Base-by-base conservation (phyloP, 2,888 invertebrate genomes). In the Callimorpha dominula region DNA sequence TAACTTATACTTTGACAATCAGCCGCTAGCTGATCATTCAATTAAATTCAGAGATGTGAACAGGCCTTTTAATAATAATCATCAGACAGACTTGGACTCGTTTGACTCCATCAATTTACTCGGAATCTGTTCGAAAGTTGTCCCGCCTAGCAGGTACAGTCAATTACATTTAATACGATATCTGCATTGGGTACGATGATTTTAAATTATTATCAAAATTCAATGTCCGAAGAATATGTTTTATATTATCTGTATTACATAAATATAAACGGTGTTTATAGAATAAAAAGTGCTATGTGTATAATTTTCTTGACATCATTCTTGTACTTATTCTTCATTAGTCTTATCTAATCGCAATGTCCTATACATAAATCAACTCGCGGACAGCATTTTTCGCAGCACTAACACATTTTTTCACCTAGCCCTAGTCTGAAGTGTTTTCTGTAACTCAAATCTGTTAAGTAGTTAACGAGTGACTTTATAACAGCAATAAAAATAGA, bases 41-140 rank as follows among this genome's bases (percentile, higher is more conserved):
- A 8, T n/a, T 54, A 4, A 62, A 31, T 31, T 46, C 57, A n/a
- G n/a, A 42, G n/a, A 57, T 1, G 12, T 60, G n/a, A 40, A 62
- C 68, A 49, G 20, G 6, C 5, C 17, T 31, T n/a, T 68, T 79
- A 67, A 70, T 82, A 80, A 83, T 76, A 69, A 81, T 72, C 66
- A 68, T 72, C 74, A 73, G 74, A 78, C 46, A 70, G 65, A 57
- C 50, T 20, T 80, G 77, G 70, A 81, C 80, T 70, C 72, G 83
- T 82, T 83, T 80, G 70, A 76, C 77, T 73, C 73, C 71, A 75
- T 71, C 78, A 78, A 82, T 88, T 84, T 85, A 84, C 84, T 84
- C 57, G 81, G 84, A 87, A 86, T 82, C 82, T 71, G 78, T 81
- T 84, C 77, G 88, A 87, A 88, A 87, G 87, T 78, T 82, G 86